phyloP scores from a whole-genome alignment of 35 echinoderm and acorn worm species.

The Apostichopus californicus region DNA sequence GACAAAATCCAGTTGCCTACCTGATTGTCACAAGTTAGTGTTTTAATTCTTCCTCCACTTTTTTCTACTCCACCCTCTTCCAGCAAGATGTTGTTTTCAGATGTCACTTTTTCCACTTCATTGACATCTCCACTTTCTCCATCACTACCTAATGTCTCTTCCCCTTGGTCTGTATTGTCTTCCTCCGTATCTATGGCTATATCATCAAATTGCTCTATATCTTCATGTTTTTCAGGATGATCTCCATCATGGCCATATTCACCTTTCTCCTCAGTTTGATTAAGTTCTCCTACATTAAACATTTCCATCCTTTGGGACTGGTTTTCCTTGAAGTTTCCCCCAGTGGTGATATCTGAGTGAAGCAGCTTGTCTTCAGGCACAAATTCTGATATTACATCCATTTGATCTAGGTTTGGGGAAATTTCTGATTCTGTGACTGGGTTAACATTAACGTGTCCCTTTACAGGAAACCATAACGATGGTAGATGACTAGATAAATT shows the following conservation, averaged over 20 bases:
- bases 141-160: too few relatives aligned
- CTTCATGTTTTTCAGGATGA: not conserved
- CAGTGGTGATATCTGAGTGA: not conserved
- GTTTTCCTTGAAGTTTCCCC: not conserved
- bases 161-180: not conserved
- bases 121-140: too few relatives aligned
- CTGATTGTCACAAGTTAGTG: too few relatives aligned
- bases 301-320: not conserved
- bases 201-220: not conserved
- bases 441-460: not conserved
- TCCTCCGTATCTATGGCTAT: not conserved
- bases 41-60: too few relatives aligned
- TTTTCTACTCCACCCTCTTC: too few relatives aligned
- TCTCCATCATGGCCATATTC: too few relatives aligned
- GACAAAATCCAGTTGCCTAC: too few relatives aligned
- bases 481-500: not conserved
- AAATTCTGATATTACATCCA: not conserved
- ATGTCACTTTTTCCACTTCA: too few relatives aligned
- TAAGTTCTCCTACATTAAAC: too few relatives aligned
- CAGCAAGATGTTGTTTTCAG: too few relatives aligned
- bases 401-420: not conserved
- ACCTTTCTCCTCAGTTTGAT: too few relatives aligned
- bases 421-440: not conserved
- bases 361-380: not conserved
- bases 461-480: not conserved